Evolutionary conservation across 2,888 invertebrate genomes (phyloP).

Genomic region (Eilema sororculum): DNA sequence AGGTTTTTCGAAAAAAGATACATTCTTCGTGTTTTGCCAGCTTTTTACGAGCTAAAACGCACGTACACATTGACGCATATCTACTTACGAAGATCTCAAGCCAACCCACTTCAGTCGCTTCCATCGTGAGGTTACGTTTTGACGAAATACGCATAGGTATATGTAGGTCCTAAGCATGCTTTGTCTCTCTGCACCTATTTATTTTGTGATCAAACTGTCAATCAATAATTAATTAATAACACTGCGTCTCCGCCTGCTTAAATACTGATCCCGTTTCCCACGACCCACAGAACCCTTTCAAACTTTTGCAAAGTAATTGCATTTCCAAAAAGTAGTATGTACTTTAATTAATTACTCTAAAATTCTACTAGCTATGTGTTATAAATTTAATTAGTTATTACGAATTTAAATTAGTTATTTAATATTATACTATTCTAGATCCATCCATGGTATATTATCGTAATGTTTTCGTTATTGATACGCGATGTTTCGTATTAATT

Average conservation of each 20-base stretch:
- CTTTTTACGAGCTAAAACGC: neutral
- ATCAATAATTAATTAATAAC: neutral
- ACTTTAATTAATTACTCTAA: too few species aligned
- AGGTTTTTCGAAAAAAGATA: neutral
- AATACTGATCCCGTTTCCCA: neutral
- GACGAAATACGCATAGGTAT: neutral
- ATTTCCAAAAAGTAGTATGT: neutral
- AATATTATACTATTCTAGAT: conserved; percentile 13
- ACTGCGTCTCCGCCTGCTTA: neutral
- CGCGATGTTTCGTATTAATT: conserved; percentile 48
- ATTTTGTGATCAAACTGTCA: neutral
- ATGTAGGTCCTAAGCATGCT: neutral
- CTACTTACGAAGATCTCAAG: neutral
- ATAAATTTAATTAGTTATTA: neutral
- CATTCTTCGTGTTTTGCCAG: too few species aligned
- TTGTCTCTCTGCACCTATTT: too few species aligned
- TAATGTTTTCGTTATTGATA: conserved; percentile 35
- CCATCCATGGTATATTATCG: conserved; percentile 26
- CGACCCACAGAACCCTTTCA: neutral
- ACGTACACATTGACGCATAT: neutral
- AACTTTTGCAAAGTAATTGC: neutral
- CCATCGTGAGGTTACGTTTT: neutral
- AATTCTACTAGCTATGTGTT: neutral
- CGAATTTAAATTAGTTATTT: neutral
- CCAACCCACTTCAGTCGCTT: neutral